Conservation (phyloP, 2,797 vertebrate species). For the Sorex maritimensis region DNA sequence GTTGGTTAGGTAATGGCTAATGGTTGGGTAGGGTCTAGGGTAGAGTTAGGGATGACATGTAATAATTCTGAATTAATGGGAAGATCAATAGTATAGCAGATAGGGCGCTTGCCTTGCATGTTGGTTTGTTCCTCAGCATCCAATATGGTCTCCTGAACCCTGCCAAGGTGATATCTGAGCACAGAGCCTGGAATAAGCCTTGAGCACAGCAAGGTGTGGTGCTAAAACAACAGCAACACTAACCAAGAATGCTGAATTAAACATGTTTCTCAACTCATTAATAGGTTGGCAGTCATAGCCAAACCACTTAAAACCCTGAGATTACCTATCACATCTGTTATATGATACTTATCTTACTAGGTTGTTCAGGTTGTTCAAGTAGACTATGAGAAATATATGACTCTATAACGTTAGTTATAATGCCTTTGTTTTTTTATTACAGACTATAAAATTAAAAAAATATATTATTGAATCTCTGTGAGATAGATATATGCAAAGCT, state of each 20-base stretch:
- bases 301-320: background rate
- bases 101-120: no score
- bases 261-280: background rate
- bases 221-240: no score
- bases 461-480: background rate
- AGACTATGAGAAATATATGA: constrained; percentile 10
- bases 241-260: constrained; percentile 53
- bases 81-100: no score
- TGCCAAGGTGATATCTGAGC: no score
- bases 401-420: background rate
- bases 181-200: no score
- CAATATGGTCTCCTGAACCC: no score
- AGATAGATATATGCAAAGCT: no score
- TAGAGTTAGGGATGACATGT: background rate
- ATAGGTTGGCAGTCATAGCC: background rate
- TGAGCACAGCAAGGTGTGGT: no score
- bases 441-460: background rate
- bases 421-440: background rate
- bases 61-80: no score
- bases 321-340: background rate
- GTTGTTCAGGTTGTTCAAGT: background rate
- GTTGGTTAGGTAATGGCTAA: background rate
- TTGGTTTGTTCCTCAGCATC: no score
- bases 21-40: background rate
- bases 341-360: background rate